phyloP scores from a whole-genome alignment of 92 coral and sea anemone genomes.

The Epizoanthus fatuus region DNA sequence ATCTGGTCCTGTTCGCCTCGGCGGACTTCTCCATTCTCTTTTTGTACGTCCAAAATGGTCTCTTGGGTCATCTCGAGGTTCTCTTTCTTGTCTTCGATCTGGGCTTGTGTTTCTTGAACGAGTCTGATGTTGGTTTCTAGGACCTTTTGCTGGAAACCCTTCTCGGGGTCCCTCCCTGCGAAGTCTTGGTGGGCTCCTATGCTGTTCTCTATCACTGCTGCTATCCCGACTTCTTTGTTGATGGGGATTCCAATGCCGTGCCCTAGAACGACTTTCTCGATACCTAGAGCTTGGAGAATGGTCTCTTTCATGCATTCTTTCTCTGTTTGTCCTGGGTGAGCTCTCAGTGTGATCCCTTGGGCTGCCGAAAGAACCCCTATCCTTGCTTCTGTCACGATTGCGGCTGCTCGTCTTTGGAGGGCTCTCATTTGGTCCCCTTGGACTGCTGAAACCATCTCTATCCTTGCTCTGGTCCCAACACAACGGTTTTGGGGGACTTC shows the following conservation, averaged over 20 bases:
- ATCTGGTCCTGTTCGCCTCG: not conserved
- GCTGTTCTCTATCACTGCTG: not conserved
- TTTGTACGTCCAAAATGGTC: not conserved
- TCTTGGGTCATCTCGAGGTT: not conserved
- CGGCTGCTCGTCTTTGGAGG: not conserved
- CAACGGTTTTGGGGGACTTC: not conserved
- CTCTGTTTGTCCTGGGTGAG: conserved; percentile 2
- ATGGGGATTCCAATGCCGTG: not conserved
- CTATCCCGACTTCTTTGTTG: not conserved
- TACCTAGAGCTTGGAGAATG: not conserved
- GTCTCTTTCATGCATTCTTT: not conserved
- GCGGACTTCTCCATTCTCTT: not conserved
- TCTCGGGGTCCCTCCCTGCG: not conserved
- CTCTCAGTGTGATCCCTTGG: not conserved
- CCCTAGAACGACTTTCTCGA: not conserved
- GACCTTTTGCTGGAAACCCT: not conserved
- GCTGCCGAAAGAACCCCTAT: not conserved
- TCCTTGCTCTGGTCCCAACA: not conserved
- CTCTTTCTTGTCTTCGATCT: conserved; percentile 8
- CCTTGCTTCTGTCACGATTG: not conserved
- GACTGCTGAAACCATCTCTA: not conserved
- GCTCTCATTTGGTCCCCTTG: not conserved
- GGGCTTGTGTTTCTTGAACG: not conserved
- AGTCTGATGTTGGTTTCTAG: not conserved
- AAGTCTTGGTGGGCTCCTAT: conserved; percentile 3